Percentiles rank a stretch among this genome's conserved stretches.
Conservation (phyloP, 2,797 vertebrate species). For the Bryconaethiops microstoma region DNA sequence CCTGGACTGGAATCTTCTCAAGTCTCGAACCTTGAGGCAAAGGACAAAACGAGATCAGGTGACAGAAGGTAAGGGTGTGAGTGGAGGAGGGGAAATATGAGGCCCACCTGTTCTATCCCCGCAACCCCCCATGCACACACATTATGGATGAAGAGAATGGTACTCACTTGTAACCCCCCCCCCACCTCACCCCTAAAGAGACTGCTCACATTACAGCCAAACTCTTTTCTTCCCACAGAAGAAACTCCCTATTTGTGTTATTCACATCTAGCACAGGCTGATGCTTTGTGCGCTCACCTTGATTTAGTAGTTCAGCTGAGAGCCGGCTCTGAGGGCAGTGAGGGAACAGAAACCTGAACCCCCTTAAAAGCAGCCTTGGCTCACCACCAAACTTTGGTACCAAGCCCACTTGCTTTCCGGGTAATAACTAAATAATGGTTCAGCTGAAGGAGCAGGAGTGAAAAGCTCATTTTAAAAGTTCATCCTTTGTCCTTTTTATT, state of each 20-base stretch:
- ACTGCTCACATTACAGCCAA: slow-evolving; percentile 61
- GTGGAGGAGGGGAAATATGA: slow-evolving; percentile 38
- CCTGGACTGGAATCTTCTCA: slow-evolving; percentile 69
- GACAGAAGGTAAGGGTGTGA: slow-evolving; percentile 60
- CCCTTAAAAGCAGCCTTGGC: slow-evolving; percentile 77
- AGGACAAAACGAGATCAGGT: slow-evolving; percentile 68
- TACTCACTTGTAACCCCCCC: slow-evolving; percentile 54
- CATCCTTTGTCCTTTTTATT: slow-evolving; percentile 16
- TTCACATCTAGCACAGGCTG: slow-evolving; percentile 66
- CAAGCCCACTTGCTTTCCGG: slow-evolving; percentile 45
- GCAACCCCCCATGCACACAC: slow-evolving; percentile 40
- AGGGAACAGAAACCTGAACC: slow-evolving; percentile 73
- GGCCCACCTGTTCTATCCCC: slow-evolving; percentile 56
- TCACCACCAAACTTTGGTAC: slow-evolving; percentile 71
- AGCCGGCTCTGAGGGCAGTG: slow-evolving; percentile 54
- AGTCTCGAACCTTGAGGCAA: slow-evolving; percentile 59
- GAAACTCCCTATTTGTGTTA: slow-evolving; percentile 57
- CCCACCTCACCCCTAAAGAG: slow-evolving; percentile 49
- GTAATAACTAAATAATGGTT: slow-evolving; percentile 48
- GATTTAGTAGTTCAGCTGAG: slow-evolving; percentile 78
- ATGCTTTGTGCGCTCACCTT: slow-evolving; percentile 75
- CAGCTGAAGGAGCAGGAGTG: slow-evolving; percentile 15
- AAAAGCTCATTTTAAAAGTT: slow-evolving; percentile 37
- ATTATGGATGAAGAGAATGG: slow-evolving; percentile 60
- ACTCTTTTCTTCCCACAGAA: slow-evolving; percentile 56